These are phyloP conservation scores for Reinhardtius hippoglossoides DNA, from an alignment of 2,113 vertebrate species.

Conservation along the genomic window DNA sequence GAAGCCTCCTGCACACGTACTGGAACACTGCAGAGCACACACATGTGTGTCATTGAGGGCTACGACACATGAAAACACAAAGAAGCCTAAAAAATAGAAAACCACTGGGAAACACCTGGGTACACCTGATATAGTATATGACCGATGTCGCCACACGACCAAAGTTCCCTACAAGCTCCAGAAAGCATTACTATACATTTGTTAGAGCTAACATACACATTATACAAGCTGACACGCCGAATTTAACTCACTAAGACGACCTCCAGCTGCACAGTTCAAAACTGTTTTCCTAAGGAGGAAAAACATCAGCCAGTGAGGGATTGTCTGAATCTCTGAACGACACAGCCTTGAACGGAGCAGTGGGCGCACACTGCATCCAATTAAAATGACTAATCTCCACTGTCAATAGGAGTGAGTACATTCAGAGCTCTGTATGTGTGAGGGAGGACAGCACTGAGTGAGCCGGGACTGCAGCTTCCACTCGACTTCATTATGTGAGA, in stretches of 20 bases:
- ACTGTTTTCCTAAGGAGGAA: constrained; percentile 30
- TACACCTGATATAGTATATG: too few species aligned
- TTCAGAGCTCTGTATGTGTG: constrained; percentile 33
- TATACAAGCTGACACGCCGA: background rate
- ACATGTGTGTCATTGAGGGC: background rate
- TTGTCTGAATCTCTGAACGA: constrained; percentile 14
- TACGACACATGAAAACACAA: background rate
- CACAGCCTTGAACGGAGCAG: constrained; percentile 50
- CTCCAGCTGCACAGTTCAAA: constrained; percentile 11
- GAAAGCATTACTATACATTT: background rate
- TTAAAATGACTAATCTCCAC: constrained; percentile 58
- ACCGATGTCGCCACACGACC: background rate
- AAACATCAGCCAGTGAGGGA: constrained; percentile 27
- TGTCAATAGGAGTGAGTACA: constrained; percentile 54
- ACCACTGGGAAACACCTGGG: background rate
- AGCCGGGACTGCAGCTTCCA: constrained; percentile 36
- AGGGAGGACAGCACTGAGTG: constrained; percentile 46
- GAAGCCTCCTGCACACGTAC: constrained; percentile 91
- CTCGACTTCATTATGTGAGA: constrained; percentile 41
- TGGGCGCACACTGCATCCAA: constrained; percentile 56
- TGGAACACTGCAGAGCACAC: constrained; percentile 88
- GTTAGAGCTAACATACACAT: background rate
- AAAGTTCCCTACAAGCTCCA: background rate
- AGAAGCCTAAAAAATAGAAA: background rate
- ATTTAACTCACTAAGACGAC: constrained; percentile 3